These are phyloP conservation scores for Pempheris klunzingeri DNA, from an alignment of 2,797 vertebrate genomes.

Conservation along the genomic window DNA sequence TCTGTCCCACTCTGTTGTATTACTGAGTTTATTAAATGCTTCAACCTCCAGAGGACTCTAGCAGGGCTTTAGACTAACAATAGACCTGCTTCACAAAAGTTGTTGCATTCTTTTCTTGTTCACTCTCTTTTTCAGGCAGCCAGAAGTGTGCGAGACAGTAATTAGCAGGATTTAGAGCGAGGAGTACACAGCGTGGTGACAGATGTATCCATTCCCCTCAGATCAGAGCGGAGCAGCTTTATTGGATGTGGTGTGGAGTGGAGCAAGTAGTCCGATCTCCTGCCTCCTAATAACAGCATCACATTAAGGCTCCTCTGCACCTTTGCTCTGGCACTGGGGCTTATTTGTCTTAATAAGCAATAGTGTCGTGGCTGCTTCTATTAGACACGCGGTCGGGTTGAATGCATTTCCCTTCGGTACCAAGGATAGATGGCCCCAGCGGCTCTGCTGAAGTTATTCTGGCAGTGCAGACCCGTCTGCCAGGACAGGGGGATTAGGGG, in stretches of 20 bases:
- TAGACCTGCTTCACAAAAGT: conserved; percentile 14
- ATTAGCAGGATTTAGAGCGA: conserved; percentile 44
- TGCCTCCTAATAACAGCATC: conserved; percentile 41
- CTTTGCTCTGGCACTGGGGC: conserved; percentile 45
- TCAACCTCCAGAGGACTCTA: background rate
- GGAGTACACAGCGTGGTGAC: conserved; percentile 25
- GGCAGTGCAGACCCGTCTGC: conserved; percentile 52
- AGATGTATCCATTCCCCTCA: conserved; percentile 43
- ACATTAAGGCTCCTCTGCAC: conserved; percentile 40
- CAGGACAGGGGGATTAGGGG: conserved; percentile 59
- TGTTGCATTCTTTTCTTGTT: conserved; percentile 12
- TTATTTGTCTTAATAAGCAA: conserved; percentile 79
- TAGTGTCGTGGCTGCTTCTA: conserved; percentile 54
- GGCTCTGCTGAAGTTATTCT: conserved; percentile 61
- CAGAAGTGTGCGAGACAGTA: conserved; percentile 20
- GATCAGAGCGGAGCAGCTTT: conserved; percentile 36
- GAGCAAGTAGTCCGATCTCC: conserved; percentile 21
- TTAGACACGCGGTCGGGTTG: conserved; percentile 48
- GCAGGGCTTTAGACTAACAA: conserved; percentile 9
- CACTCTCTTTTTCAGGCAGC: background rate
- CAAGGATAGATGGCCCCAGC: conserved; percentile 48
- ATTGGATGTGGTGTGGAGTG: conserved; percentile 27
- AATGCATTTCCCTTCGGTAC: conserved; percentile 58
- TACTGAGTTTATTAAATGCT: background rate
- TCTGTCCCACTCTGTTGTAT: too few species aligned